These are phyloP conservation scores for Fukomys damarensis DNA, from an alignment of 2,113 vertebrate species.

Conservation along the genomic window DNA sequence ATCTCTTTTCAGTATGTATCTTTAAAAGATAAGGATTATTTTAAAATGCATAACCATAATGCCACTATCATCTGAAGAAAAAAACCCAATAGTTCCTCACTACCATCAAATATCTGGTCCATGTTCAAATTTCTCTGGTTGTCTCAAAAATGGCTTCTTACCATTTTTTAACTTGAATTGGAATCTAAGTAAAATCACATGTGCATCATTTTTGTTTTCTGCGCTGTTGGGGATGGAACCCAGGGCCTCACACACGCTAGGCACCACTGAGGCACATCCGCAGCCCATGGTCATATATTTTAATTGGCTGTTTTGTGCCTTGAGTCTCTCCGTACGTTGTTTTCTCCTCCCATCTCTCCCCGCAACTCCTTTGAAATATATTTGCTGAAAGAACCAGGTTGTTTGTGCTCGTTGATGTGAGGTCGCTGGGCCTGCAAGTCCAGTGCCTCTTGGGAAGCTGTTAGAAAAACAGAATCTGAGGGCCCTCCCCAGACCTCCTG, in stretches of 20 bases:
- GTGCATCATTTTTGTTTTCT: neutral
- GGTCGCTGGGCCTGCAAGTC: neutral
- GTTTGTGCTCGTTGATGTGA: neutral
- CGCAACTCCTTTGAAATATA: neutral
- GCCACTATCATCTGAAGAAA: neutral
- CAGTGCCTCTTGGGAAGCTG: neutral
- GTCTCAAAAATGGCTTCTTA: constrained; percentile 27
- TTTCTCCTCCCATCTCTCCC: neutral
- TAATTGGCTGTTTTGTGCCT: neutral
- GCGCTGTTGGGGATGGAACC: neutral
- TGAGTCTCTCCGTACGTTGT: neutral
- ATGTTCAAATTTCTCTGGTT: neutral
- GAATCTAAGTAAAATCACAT: neutral
- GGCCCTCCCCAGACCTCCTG: neutral
- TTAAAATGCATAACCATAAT: constrained; percentile 37
- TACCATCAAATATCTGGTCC: neutral
- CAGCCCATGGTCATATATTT: neutral
- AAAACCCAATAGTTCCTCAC: neutral
- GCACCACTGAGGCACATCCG: neutral
- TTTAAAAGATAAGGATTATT: constrained; percentile 51
- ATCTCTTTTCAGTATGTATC: neutral
- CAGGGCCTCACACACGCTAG: neutral
- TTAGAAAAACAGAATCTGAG: neutral
- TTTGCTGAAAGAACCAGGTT: neutral
- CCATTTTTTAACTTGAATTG: neutral